Evolutionary conservation across 2,888 invertebrate species (phyloP).

Genomic region (Quadroppia sp.): DNA sequence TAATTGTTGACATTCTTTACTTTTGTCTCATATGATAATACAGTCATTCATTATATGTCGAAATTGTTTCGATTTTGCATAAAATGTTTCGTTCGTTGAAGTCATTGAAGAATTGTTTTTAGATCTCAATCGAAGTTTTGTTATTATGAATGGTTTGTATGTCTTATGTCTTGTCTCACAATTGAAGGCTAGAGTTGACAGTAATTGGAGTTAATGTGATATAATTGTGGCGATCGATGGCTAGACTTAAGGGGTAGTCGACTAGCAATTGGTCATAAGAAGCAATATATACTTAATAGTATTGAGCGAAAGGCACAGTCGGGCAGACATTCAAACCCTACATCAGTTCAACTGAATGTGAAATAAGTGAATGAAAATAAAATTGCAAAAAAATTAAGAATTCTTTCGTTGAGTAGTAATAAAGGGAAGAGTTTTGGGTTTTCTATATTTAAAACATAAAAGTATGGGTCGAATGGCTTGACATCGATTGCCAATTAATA

Average conservation of each 20-base stretch:
- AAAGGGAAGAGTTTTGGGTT: not conserved
- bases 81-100: not conserved
- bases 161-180: not conserved
- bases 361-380: not conserved
- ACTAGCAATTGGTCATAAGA: conserved; percentile 35
- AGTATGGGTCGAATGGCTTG: not conserved
- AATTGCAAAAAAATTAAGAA: not conserved
- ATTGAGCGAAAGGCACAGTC: conserved; percentile 36
- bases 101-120: too few species aligned
- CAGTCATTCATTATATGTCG: not conserved
- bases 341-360: conserved; percentile 15
- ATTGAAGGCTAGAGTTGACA: conserved; percentile 27
- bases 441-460: too few species aligned
- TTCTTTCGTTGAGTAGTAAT: not conserved
- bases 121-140: not conserved
- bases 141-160: conserved; percentile 3
- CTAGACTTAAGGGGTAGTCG: conserved; percentile 30
- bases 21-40: not conserved
- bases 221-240: conserved; percentile 22
- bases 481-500: not conserved
- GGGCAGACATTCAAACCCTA: conserved; percentile 23
- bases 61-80: conserved; percentile 17
- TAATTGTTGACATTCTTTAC: not conserved
- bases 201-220: not conserved
- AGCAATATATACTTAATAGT: conserved; percentile 3